Percentiles rank a stretch among this genome's conserved stretches.
Conservation (phyloP, 92 coral and sea anemone genomes). For the Zoanthus sansibaricus region DNA sequence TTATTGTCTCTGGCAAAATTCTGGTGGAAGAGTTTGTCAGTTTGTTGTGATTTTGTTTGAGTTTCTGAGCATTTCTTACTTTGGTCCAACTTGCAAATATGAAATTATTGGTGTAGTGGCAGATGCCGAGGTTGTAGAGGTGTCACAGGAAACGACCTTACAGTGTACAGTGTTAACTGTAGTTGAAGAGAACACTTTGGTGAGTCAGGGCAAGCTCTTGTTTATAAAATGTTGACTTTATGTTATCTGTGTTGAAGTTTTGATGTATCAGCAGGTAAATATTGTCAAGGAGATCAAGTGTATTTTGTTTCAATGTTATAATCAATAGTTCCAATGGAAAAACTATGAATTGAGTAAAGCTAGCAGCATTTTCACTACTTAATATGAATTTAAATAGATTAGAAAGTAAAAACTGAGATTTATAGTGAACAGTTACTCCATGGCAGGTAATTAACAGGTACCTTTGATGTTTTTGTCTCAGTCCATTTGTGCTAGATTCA, state of each 20-base stretch:
- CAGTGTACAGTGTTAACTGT: conserved; percentile 88
- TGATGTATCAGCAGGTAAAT: not conserved
- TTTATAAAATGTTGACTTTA: conserved; percentile 1
- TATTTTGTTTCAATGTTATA: not conserved
- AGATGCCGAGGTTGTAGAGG: conserved; percentile 88
- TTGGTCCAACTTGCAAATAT: conserved; percentile 31
- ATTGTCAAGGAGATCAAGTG: not conserved
- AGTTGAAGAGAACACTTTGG: conserved; percentile 80
- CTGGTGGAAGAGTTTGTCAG: conserved; percentile 16
- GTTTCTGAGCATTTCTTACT: conserved; percentile 45
- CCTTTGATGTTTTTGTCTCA: conserved; percentile 2
- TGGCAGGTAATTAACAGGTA: conserved; percentile 39
- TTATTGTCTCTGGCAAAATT: not conserved
- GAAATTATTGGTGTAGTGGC: conserved; percentile 55
- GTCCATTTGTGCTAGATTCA: not conserved
- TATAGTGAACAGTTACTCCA: not conserved
- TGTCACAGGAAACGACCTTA: conserved; percentile 90
- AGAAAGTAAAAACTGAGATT: not conserved
- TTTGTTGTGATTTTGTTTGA: conserved; percentile 42
- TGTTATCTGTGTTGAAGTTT: conserved; percentile 16
- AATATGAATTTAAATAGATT: not conserved
- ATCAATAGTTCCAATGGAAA: not conserved
- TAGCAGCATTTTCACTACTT: not conserved
- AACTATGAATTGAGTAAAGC: not conserved
- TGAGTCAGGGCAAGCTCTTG: conserved; percentile 55